Base-by-base conservation (phyloP, 1,140 invertebrate genomes). In the Euwallacea fornicatus region DNA sequence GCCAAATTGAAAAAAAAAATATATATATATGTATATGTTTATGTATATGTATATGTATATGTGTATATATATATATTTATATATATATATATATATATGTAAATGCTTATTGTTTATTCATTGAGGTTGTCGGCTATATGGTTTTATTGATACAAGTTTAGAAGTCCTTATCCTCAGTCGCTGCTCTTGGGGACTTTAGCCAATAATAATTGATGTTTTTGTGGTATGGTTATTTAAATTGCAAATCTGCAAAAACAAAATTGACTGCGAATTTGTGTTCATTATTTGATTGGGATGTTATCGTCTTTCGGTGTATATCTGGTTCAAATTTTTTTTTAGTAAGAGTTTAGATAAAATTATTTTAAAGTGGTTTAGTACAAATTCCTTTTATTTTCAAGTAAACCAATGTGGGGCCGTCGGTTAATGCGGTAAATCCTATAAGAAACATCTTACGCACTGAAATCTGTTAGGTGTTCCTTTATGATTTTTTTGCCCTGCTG, bases 181-280 rank as follows among this genome's bases (percentile, higher is more conserved):
- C 42, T 63, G 46, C n/a, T 63, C 47, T 63, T 63, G 15, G 16
- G 42, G 46, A 21, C 15, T 63, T 61, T 63, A 63, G 42, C 8
- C 47, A 15, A 63, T 46, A 65, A 63, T 66, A 13, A 58, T 58
- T 58, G 55, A 55, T 55, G 11, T 66, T 42, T 56, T 66, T 66
- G n/a, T 66, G 47, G 42, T 63, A 55, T 13, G 21, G 21, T 66
- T 66, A 43, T 43, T 55, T 56, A 41, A 66, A 58, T 46, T 13
- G 11, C 47, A 66, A 55, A 16, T 41, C 16, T 53, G 21, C 21
- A 33, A 33, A 33, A 33, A 33, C 63, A 50, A 62, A 73, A 70
- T 59, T 59, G 69, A 74, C 73, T 74, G 73, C 66, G 63, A 71
- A 71, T 73, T 74, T 74, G 73, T 74, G 73, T 74, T 74, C 73